Conservation (phyloP, 2,113 vertebrate species). For the Ornithorhynchus anatinus region DNA sequence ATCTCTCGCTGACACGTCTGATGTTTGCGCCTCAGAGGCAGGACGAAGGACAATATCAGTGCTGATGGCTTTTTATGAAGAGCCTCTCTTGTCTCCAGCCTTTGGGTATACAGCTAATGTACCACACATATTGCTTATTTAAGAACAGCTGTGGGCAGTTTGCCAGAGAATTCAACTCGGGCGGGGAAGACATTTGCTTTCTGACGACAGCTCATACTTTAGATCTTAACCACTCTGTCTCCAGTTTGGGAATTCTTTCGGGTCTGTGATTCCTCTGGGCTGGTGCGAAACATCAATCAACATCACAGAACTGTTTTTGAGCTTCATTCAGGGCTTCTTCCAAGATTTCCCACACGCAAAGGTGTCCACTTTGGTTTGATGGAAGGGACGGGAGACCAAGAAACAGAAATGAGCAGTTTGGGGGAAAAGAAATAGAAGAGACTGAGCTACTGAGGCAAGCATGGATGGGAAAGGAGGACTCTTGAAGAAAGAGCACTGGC, state of each 20-base stretch:
- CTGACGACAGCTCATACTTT: too few species aligned
- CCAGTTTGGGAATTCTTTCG: not conserved
- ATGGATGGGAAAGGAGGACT: not conserved
- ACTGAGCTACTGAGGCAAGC: not conserved
- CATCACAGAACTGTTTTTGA: rapidly evolving
- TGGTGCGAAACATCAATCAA: not conserved
- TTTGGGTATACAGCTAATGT: too few species aligned
- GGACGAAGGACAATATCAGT: too few species aligned
- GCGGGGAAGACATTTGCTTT: too few species aligned
- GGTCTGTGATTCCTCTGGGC: not conserved
- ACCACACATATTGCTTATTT: too few species aligned
- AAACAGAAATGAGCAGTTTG: too few species aligned
- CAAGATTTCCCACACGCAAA: not conserved
- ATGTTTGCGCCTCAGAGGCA: too few species aligned
- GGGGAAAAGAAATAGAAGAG: rapidly evolving
- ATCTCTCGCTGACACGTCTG: too few species aligned
- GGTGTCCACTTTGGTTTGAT: not conserved
- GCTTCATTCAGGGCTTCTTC: not conserved
- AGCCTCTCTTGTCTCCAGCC: too few species aligned
- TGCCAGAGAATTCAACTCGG: not conserved
- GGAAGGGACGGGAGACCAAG: too few species aligned
- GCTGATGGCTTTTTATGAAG: too few species aligned
- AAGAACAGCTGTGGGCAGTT: not conserved
- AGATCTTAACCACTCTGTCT: not conserved
- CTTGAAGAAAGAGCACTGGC: too few species aligned